Percentiles rank a stretch among this genome's conserved stretches.
Evolutionary conservation across 2,797 vertebrate genomes (phyloP).

Genomic region (Acanthurus tractus): DNA sequence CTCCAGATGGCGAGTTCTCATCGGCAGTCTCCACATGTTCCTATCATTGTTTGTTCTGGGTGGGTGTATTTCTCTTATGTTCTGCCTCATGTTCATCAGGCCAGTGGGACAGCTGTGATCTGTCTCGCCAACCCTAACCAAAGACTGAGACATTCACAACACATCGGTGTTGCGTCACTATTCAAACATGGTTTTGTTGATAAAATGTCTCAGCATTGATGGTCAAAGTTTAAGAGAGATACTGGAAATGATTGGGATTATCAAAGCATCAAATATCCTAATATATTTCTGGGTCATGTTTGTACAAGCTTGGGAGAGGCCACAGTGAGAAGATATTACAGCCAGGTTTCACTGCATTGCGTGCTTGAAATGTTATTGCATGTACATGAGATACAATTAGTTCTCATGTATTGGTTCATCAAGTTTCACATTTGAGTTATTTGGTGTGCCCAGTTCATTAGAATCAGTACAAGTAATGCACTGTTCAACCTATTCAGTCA

Average conservation of each 20-base stretch:
- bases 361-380: too few relatives aligned
- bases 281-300: slow-evolving; percentile 6
- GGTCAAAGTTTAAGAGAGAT: slow-evolving; percentile 12
- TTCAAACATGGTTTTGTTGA: slow-evolving; percentile 2
- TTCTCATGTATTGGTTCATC: too few relatives aligned
- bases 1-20: neutral
- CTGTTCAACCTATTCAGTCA: too few relatives aligned
- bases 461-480: too few relatives aligned
- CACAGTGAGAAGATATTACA: too few relatives aligned
- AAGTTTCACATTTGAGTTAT: too few relatives aligned
- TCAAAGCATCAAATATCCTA: neutral
- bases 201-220: neutral
- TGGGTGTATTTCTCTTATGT: neutral
- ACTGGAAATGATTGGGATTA: neutral
- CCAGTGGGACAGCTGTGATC: slow-evolving; percentile 35
- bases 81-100: neutral
- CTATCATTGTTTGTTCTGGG: neutral
- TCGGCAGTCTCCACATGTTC: neutral
- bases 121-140: slow-evolving; percentile 20
- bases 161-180: slow-evolving; percentile 20
- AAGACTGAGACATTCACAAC: slow-evolving; percentile 19
- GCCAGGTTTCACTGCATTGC: too few relatives aligned
- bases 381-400: too few relatives aligned
- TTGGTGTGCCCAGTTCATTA: too few relatives aligned
- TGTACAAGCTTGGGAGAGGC: neutral